Evolutionary conservation across 2,797 vertebrate species (phyloP), one percentile per base, ranked within the genome.

Genomic region (Manis pentadactyla): DNA sequence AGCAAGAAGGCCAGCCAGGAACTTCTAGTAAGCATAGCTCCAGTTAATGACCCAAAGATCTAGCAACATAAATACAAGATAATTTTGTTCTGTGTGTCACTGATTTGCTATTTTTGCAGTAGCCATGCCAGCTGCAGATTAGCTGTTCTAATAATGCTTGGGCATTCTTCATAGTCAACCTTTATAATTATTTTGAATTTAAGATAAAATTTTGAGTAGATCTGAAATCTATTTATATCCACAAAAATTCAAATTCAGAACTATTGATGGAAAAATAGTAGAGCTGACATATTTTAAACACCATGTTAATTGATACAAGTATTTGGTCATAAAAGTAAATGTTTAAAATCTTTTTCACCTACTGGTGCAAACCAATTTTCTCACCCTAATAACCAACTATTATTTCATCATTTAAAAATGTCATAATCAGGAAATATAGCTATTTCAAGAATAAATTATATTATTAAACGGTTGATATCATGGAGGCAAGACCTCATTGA

Each of bases 131-230:
- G n/a, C 55, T 90, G 9, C 4, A 81, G 17, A 69, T 4, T 92
- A 27, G 3, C 12, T 92, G 0, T 71, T 81, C 23, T 95, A 87
- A 90, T 42, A 85, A 34, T n/a, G 7, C 0, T 23, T 90, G 29
- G 6, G 0, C 2, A 81, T 64, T 93, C 18, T 94, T 84, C 21
- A 75, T 75, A 85, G 23, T 68, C 5, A 85, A 86, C 10, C 2
- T 82, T 97, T 93, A 61, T 89, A 63, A 79, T 66, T 71, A 69
- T 66, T 82, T 95, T 71, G 10, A 86, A 66, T 61, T 92, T 37
- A 10, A 87, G n/a, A 85, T 21, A 68, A 71, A 94, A 66, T 7
- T 34, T 87, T 84, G 8, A 77, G 66, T n/a, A 37, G 7, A 73
- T 68, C 63, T 93, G 34, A 94, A 93, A 77, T 90, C 10, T 3